These are phyloP conservation scores for Caenorhabditis macrosperma DNA, from an alignment of 2,888 invertebrate species.

Conservation along the genomic window DNA sequence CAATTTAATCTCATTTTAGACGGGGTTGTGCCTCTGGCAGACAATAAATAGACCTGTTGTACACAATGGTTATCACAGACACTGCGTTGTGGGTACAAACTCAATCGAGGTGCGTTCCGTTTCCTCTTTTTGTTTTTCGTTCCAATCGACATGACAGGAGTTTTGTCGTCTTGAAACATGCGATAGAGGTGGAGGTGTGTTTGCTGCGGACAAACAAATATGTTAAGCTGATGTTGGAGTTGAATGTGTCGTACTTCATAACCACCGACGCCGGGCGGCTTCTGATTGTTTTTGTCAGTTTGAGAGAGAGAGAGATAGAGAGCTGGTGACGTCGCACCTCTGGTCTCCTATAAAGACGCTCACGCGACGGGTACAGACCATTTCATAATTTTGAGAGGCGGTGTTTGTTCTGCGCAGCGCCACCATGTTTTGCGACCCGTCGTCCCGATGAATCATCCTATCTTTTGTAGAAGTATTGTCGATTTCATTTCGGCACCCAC, in stretches of 20 bases:
- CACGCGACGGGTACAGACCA: neutral
- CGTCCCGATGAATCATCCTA: neutral
- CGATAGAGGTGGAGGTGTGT: neutral
- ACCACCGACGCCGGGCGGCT: neutral
- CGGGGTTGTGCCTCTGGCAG: conserved; percentile 14
- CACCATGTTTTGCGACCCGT: conserved; percentile 7
- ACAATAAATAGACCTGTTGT: conserved; percentile 32
- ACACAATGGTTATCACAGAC: conserved; percentile 64
- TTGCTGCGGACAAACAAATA: conserved; percentile 2
- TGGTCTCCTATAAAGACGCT: neutral
- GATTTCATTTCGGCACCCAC: conserved; percentile 57
- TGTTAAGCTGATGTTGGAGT: conserved; percentile 13
- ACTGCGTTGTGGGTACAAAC: conserved; percentile 64
- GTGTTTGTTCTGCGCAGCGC: conserved; percentile 33
- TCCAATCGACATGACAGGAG: neutral
- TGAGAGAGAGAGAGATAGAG: too few relatives aligned
- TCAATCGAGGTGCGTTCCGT: conserved; percentile 59
- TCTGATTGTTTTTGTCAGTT: conserved; percentile 4
- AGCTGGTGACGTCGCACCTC: conserved; percentile 10
- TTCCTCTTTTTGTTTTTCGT: conserved; percentile 14
- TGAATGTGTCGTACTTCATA: neutral
- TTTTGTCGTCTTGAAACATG: conserved; percentile 20
- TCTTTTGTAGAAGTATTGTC: conserved; percentile 57
- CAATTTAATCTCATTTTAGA: conserved; percentile 54
- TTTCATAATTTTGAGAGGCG: conserved; percentile 37